Evolutionary conservation across 2,888 invertebrate genomes (phyloP).

Genomic region (Crioceris asparagi): DNA sequence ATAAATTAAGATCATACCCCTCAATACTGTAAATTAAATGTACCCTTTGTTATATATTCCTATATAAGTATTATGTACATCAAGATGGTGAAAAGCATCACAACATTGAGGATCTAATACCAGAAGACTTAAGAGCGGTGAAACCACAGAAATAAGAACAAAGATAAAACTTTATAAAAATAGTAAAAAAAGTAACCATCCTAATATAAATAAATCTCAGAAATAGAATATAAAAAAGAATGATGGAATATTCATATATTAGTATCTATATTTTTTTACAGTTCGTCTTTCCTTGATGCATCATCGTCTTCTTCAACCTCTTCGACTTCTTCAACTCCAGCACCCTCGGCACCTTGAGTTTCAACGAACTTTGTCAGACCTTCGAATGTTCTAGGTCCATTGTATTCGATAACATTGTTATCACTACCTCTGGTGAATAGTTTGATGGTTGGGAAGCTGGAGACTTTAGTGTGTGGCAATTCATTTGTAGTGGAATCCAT

Average conservation of each 20-base stretch:
- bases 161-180: background rate
- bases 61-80: too few relatives aligned
- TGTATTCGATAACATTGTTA: conserved; percentile 82
- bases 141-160: background rate
- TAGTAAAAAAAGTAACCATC: background rate
- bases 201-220: background rate
- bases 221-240: background rate
- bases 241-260: background rate
- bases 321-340: conserved; percentile 51
- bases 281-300: conserved; percentile 63
- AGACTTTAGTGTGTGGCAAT: conserved; percentile 88
- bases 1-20: too few relatives aligned
- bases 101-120: too few relatives aligned
- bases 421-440: conserved; percentile 90
- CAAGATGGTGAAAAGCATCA: too few relatives aligned
- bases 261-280: conserved; percentile 50
- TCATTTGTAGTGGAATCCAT: conserved; percentile 99
- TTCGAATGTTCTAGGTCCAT: conserved; percentile 89
- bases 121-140: background rate
- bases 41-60: too few relatives aligned
- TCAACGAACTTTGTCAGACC: conserved; percentile 91
- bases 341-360: conserved; percentile 72
- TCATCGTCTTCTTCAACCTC: conserved; percentile 62
- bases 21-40: too few relatives aligned
- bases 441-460: conserved; percentile 90